Conservation (phyloP, 1,140 invertebrate species). For the Pogonomyrmex barbatus region DNA sequence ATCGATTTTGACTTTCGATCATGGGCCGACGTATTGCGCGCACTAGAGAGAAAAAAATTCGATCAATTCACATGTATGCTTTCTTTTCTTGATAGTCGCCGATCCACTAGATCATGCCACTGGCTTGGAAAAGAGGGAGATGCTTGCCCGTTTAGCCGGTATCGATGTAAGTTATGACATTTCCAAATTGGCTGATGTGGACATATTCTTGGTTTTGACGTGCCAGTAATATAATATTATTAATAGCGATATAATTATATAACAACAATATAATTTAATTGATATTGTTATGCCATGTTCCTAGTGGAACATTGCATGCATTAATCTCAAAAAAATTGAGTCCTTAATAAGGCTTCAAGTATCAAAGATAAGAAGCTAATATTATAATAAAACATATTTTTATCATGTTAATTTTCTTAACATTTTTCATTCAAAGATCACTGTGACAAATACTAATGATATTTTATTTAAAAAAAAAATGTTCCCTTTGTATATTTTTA, state of each 20-base stretch:
- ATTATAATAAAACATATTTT: background rate
- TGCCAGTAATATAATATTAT: background rate
- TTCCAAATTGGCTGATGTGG: background rate
- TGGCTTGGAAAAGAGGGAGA: constrained; percentile 95
- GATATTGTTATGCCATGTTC: background rate
- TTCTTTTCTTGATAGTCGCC: constrained; percentile 87
- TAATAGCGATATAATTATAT: background rate
- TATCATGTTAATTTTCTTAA: background rate
- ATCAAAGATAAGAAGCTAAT: constrained; percentile 18
- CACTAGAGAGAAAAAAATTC: constrained; percentile 15
- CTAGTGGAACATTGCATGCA: background rate
- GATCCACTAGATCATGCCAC: constrained; percentile 97
- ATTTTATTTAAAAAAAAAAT: background rate
- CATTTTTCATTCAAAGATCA: background rate
- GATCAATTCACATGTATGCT: constrained; percentile 47
- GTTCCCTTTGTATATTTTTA: constrained; percentile 77
- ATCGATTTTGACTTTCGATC: constrained; percentile 7
- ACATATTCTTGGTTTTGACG: background rate
- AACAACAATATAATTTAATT: background rate
- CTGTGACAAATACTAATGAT: background rate
- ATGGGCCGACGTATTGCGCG: background rate
- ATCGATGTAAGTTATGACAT: constrained; percentile 89
- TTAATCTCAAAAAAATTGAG: constrained; percentile 1
- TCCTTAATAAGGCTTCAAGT: background rate
- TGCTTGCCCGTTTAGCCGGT: constrained; percentile 93